Base-by-base conservation (phyloP, 2,888 invertebrate species). In the Athrips mouffetella region DNA sequence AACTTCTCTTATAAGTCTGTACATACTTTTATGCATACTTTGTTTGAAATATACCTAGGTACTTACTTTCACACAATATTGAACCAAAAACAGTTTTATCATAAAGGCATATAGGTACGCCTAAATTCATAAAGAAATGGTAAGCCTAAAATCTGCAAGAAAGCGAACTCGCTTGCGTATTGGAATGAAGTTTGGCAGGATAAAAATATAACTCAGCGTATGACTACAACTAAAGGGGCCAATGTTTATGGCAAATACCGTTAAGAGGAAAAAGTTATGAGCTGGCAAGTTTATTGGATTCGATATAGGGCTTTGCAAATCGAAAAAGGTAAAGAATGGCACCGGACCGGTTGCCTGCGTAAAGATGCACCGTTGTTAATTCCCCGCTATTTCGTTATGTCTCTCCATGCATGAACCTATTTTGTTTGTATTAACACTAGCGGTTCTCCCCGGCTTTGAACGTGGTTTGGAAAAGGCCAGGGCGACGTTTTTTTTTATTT, bases 211-310 rank as follows among this genome's bases (percentile, higher is more conserved):
- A 18, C 15, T 35, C 10, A 18, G 21, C 13, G n/a, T 23, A 7
- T 11, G 13, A 27, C 41, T 42, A 42, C 20, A 42, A 42, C 42
- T 15, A 42, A 42, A 42, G 42, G 29, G 42, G 42, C 29, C 42
- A 42, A 6, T 25, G 18, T 42, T 42, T 29, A 18, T 29, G 15
- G 42, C 42, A n/a, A n/a, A 29, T 20, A 37, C 37, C 37, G 37
- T 37, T 37, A 37, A 11, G 21, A 16, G 6, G 2, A 21, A 37
- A n/a, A 37, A 37, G 5, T 18, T 35, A 35, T 37, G 37, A 37
- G 37, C 20, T 18, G 20, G 6, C n/a, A 15, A 15, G 11, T 13
- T 33, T 13, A 13, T 33, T 2, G 33, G 4, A 20, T n/a, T n/a
- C 21, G 21, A 4, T 37, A 21, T 21, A 11, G 37, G 37, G 18